These are phyloP conservation scores for Heptranchias perlo DNA, from an alignment of 2,113 vertebrate species.

Conservation along the genomic window DNA sequence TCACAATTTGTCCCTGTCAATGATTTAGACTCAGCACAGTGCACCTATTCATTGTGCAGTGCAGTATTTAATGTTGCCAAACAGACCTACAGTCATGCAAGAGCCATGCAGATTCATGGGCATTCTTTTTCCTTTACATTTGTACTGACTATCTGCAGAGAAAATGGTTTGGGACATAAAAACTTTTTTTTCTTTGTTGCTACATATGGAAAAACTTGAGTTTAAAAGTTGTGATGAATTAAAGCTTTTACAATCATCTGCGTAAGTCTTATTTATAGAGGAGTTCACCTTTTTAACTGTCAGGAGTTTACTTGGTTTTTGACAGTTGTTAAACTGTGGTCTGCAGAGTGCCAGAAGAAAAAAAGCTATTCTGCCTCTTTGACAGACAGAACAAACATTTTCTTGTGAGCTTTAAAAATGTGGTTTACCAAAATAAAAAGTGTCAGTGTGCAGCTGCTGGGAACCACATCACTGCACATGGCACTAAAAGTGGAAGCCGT, in stretches of 20 bases:
- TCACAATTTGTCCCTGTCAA: background rate
- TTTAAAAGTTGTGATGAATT: background rate
- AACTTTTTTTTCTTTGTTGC: background rate
- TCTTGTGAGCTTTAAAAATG: background rate
- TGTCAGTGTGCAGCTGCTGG: background rate
- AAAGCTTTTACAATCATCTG: background rate
- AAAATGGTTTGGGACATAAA: background rate
- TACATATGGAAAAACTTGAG: background rate
- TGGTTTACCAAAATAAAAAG: slow-evolving; percentile 23
- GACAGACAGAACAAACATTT: background rate
- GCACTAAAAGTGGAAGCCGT: background rate
- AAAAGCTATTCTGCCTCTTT: slow-evolving; percentile 19
- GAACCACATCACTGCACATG: background rate
- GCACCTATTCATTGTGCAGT: background rate
- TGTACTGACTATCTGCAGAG: too few relatives aligned
- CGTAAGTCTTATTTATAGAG: background rate
- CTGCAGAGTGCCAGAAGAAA: background rate
- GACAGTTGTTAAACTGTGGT: background rate
- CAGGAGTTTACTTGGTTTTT: background rate
- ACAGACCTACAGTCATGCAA: background rate
- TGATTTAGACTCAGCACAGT: background rate
- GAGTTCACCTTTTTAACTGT: background rate
- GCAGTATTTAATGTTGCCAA: background rate
- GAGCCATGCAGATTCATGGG: background rate
- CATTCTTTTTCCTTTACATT: background rate